A percentile compares a stretch with the other conserved stretches of the same genome.
Conservation (phyloP, 2,113 vertebrate species). For the Otolemur garnettii region DNA sequence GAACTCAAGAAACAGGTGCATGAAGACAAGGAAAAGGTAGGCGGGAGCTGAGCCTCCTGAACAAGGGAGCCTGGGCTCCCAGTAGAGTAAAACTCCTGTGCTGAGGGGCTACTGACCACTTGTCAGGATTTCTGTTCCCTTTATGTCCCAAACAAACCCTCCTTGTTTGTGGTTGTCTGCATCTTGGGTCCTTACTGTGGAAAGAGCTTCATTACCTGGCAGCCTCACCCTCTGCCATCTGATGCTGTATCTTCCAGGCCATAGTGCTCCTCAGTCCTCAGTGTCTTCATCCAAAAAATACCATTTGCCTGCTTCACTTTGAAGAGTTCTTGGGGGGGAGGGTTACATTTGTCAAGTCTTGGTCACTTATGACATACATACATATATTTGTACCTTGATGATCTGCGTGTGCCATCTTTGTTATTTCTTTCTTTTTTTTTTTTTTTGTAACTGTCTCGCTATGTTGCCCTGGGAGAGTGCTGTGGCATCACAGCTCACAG, state of each 20-base stretch:
- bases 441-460: no score
- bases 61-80: fast-evolving
- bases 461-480: no score
- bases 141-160: neutral
- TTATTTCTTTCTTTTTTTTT: neutral
- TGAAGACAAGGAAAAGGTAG: fast-evolving
- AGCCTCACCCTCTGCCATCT: fast-evolving
- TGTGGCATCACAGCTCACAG: no score
- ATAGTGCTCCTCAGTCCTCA: neutral
- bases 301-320: no score
- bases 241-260: neutral
- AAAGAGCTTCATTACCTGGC: neutral
- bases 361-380: no score
- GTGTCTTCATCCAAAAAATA: neutral
- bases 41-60: fast-evolving
- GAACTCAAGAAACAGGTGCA: neutral
- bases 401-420: neutral
- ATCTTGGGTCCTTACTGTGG: neutral
- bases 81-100: neutral
- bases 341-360: neutral
- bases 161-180: neutral
- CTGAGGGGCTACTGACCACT: neutral
- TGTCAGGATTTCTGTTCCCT: neutral
- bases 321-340: neutral
- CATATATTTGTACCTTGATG: neutral